Conservation (phyloP, 2,888 invertebrate genomes). For the Chaetogeoica ovagalla region DNA sequence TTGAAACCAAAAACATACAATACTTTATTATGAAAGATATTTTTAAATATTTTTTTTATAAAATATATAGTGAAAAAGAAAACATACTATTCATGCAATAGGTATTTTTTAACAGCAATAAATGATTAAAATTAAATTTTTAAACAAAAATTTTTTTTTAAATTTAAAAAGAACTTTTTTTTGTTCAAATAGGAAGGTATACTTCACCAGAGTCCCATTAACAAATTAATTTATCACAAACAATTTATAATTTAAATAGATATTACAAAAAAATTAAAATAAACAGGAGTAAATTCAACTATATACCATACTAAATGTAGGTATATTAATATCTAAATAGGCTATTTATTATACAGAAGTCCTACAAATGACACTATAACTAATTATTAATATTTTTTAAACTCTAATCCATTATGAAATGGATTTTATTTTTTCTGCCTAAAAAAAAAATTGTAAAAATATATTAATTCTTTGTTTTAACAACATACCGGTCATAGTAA, state of each 20-base stretch:
- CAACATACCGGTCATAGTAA: constrained; percentile 2
- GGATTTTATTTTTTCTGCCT: constrained; percentile 29
- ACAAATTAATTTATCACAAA: neutral
- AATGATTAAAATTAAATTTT: no score
- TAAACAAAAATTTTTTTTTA: no score
- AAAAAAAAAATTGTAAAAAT: constrained; percentile 12
- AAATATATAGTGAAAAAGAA: no score
- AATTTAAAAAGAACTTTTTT: no score
- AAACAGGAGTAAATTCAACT: neutral
- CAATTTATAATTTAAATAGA: neutral
- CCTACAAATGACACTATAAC: no score
- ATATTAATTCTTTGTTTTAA: constrained; percentile 15
- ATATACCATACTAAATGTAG: neutral
- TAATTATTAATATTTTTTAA: neutral
- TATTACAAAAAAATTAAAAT: neutral
- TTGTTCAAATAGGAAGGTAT: neutral
- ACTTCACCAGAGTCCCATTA: neutral
- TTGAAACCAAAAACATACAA: no score
- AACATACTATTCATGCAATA: no score
- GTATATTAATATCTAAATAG: neutral
- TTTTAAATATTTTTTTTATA: no score
- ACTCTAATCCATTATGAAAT: constrained; percentile 22
- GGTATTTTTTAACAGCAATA: no score
- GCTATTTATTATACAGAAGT: no score
- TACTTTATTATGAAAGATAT: no score